Evolutionary conservation across 2,113 vertebrate species (phyloP), one percentile per base, ranked within the genome.

Genomic region (Nothocercus nigrocapillus): DNA sequence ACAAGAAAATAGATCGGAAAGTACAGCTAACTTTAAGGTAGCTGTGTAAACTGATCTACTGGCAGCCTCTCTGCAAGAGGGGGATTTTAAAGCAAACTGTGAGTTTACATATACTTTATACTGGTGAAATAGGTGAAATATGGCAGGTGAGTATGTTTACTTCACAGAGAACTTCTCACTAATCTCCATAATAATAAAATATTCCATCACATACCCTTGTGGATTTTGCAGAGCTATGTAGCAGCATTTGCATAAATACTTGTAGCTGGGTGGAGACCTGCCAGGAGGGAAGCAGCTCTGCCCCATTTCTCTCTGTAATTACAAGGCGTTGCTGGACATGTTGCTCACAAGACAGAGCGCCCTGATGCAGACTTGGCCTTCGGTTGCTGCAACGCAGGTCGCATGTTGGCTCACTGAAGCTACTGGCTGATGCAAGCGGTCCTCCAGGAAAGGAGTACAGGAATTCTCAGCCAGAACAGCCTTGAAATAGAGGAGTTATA

Each of bases 321-420:
- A 49, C 49, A n/a, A 68, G 93, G 91, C 85, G 77, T 92, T 92
- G 84, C 77, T 56, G 53, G 84, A 89, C 93, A 64, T 91, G 83
- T 84, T 92, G 1, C 42, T 86, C 51, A 56, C 74, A 64, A 72
- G 56, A 15, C 72, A 80, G 92, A 70, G 49, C 3, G 1, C 15
- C 44, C 40, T 80, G 12, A 28, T 74, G 59, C 76, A 62, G 47
- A 24, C n/a, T 83, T 14, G 13, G 0, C 74, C 40, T 84, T 27
- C 69, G 47, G 34, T 56, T 86, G n/a, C 22, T 12, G 68, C 30
- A 76, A 47, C 1, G 2, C 38, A 20, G 22, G 10, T 67, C n/a
- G n/a, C 13, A 12, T 51, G 2, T 81, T 86, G 61, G 47, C 16
- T 90, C 66, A 24, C 24, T 83, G 54, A 66, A 38, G 32, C 3